Conservation (phyloP, 2,888 invertebrate genomes). For the Apodemia zela region DNA sequence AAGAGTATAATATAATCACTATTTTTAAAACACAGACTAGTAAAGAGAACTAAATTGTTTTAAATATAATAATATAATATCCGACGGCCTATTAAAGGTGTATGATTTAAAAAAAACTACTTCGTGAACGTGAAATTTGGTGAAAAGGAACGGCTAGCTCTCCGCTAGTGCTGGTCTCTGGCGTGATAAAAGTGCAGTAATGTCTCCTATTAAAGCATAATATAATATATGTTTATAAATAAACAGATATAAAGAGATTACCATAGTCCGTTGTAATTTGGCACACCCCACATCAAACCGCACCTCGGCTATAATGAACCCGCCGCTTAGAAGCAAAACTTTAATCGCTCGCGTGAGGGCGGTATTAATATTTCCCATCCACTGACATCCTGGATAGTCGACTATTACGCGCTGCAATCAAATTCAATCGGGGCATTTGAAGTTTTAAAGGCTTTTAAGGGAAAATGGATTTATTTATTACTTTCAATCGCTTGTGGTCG, state of each 20-base stretch:
- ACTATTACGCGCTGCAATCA: constrained; percentile 5
- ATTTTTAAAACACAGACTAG: too few relatives aligned
- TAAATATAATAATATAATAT: too few relatives aligned
- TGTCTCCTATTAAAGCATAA: too few relatives aligned
- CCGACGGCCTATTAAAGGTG: too few relatives aligned
- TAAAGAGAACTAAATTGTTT: too few relatives aligned
- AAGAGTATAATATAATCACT: too few relatives aligned
- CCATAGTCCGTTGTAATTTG: background rate
- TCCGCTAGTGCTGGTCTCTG: too few relatives aligned
- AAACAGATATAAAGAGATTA: constrained; percentile 3
- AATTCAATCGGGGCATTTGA: constrained; percentile 8
- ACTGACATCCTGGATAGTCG: constrained; percentile 28
- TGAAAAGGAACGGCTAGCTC: too few relatives aligned
- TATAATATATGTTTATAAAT: background rate
- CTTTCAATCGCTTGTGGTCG: background rate
- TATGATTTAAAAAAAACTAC: too few relatives aligned
- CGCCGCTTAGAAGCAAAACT: constrained; percentile 35
- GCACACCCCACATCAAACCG: constrained; percentile 4
- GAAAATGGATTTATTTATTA: constrained; percentile 5
- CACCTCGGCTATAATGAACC: constrained; percentile 30
- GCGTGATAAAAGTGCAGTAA: too few relatives aligned
- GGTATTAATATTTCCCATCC: constrained; percentile 43
- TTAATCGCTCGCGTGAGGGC: constrained; percentile 44
- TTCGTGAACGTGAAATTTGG: too few relatives aligned
- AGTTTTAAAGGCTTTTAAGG: constrained; percentile 11